phyloP scores from a whole-genome alignment of 2,888 invertebrate genomes.

The Tenthredo mesomela region DNA sequence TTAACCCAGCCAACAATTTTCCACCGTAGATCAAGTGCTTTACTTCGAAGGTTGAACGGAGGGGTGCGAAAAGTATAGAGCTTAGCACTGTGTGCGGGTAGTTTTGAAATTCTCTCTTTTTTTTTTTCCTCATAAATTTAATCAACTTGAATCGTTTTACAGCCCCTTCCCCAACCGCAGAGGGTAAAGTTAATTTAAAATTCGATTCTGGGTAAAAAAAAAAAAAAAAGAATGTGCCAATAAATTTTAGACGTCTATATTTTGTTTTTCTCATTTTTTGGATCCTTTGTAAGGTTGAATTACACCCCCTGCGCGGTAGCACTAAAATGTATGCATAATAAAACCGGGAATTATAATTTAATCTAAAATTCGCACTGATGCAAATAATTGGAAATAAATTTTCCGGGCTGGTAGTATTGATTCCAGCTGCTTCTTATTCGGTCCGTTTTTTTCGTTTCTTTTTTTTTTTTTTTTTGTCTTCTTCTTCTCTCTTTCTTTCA shows the following conservation, averaged over 20 bases:
- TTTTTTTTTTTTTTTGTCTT: too few species aligned
- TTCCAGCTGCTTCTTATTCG: neutral
- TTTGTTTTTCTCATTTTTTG: neutral
- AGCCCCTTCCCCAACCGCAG: neutral
- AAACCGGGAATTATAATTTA: neutral
- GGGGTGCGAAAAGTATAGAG: neutral
- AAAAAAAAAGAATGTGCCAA: neutral
- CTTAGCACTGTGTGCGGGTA: neutral
- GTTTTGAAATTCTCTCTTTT: neutral
- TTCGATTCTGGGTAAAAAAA: conserved; percentile 3
- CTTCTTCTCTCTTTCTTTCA: neutral
- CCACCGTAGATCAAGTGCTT: neutral
- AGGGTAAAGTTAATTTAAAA: conserved; percentile 2
- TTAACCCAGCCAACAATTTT: neutral
- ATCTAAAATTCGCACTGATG: neutral
- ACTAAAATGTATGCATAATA: neutral
- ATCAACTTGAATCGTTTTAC: conserved; percentile 30
- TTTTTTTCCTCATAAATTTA: neutral
- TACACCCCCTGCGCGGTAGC: neutral
- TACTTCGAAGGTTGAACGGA: neutral
- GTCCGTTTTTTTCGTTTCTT: neutral
- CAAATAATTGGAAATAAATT: conserved; percentile 18
- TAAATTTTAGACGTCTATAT: neutral
- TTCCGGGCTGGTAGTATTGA: neutral
- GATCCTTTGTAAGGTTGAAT: neutral